phyloP scores from a whole-genome alignment of 2,113 vertebrate genomes.

The Trinectes maculatus region DNA sequence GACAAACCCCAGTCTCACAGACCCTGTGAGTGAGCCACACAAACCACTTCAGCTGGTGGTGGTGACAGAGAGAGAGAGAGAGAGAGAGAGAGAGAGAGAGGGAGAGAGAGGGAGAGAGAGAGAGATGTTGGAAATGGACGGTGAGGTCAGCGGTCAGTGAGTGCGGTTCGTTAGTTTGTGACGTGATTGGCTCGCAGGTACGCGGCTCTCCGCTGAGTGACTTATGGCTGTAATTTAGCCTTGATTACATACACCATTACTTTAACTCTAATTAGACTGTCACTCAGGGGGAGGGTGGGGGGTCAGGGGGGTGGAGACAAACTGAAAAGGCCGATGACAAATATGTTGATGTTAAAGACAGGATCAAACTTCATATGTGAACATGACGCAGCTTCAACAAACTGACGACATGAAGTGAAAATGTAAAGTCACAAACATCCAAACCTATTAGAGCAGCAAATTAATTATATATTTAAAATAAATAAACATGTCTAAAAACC shows the following conservation, averaged over 20 bases:
- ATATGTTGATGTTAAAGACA: not conserved
- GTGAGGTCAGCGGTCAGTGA: constrained; percentile 35
- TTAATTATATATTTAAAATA: not conserved
- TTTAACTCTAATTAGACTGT: constrained; percentile 70
- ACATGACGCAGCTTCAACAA: too few species aligned
- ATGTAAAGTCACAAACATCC: not conserved
- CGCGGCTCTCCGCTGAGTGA: constrained; percentile 53
- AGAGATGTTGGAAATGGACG: constrained; percentile 45
- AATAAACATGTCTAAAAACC: constrained; percentile 1
- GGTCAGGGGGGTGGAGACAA: constrained; percentile 32
- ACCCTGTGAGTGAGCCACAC: constrained; percentile 6
- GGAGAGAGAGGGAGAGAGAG: too few species aligned
- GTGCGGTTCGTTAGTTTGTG: constrained; percentile 42
- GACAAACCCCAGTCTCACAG: not conserved
- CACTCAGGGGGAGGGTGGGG: constrained; percentile 44
- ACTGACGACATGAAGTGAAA: too few species aligned
- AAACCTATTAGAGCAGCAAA: not conserved
- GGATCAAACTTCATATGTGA: not conserved
- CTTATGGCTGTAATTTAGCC: constrained; percentile 72
- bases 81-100: too few species aligned
- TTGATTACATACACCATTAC: constrained; percentile 69
- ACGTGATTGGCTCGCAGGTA: constrained; percentile 51
- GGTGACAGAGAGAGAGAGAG: too few species aligned
- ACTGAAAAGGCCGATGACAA: constrained; percentile 19
- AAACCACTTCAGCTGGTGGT: not conserved